Conservation (phyloP, 2,888 invertebrate genomes). For the Cerastis rubricosa region DNA sequence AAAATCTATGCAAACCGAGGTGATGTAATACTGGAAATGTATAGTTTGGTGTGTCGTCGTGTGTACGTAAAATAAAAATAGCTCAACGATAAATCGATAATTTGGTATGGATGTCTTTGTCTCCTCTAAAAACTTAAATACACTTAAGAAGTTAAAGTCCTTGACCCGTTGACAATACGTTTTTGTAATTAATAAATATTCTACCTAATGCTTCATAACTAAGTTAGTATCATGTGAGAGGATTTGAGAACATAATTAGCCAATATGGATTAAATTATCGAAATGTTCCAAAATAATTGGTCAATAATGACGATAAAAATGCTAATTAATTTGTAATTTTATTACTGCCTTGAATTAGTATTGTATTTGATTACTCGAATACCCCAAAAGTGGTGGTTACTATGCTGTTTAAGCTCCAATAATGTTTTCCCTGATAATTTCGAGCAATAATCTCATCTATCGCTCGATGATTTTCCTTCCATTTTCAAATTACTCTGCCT, state of each 20-base stretch:
- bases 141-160: not conserved
- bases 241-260: not conserved
- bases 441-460: not conserved
- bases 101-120: not conserved
- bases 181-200: conserved; percentile 56
- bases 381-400: not conserved
- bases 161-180: conserved; percentile 37
- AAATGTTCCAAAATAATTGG: not conserved
- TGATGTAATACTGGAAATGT: too few relatives aligned
- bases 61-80: not conserved
- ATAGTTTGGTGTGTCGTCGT: too few relatives aligned
- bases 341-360: not conserved
- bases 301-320: not conserved
- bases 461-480: not conserved
- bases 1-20: too few relatives aligned
- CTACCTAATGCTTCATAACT: conserved; percentile 35
- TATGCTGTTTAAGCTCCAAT: not conserved
- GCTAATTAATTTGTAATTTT: conserved; percentile 1
- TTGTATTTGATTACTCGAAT: not conserved
- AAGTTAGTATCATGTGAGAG: conserved; percentile 24
- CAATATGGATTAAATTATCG: conserved; percentile 10
- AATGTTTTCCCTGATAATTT: not conserved
- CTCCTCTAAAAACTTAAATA: not conserved
- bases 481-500: not conserved
- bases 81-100: not conserved